Conservation (phyloP, 2,888 invertebrate genomes). For the Cylloceria caligata region DNA sequence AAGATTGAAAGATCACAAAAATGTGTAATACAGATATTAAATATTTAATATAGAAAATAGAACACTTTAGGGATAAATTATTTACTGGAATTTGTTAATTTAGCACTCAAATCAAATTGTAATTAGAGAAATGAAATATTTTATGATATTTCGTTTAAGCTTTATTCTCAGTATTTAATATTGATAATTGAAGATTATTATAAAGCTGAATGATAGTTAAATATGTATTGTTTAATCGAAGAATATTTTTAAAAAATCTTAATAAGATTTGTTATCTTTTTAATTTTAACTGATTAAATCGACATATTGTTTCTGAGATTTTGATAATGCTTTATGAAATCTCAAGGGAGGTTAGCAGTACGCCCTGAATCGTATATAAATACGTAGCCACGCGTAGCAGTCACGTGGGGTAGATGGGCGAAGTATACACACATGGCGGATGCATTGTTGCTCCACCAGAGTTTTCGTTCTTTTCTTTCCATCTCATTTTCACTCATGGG, state of each 20-base stretch:
- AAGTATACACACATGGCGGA: constrained; percentile 50
- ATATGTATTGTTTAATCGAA: background rate
- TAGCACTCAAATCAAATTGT: too few species aligned
- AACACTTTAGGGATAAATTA: background rate
- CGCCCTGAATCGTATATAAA: background rate
- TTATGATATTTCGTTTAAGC: background rate
- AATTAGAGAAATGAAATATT: too few species aligned
- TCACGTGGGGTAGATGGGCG: constrained; percentile 44
- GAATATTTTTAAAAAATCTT: background rate
- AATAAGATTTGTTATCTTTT: background rate
- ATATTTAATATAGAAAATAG: background rate
- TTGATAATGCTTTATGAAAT: background rate
- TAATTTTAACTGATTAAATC: background rate
- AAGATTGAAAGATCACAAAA: background rate
- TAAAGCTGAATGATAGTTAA: background rate
- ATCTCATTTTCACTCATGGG: constrained; percentile 43
- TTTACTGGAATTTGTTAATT: background rate
- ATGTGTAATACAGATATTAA: background rate
- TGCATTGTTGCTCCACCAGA: constrained; percentile 49
- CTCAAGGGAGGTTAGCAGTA: background rate
- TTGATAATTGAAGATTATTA: background rate
- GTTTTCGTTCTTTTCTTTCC: constrained; percentile 43
- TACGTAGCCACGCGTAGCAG: constrained; percentile 12
- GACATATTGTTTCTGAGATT: constrained; percentile 3
- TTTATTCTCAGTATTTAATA: background rate